phyloP scores from a whole-genome alignment of 2,113 vertebrate genomes.

The Macrotus californicus region DNA sequence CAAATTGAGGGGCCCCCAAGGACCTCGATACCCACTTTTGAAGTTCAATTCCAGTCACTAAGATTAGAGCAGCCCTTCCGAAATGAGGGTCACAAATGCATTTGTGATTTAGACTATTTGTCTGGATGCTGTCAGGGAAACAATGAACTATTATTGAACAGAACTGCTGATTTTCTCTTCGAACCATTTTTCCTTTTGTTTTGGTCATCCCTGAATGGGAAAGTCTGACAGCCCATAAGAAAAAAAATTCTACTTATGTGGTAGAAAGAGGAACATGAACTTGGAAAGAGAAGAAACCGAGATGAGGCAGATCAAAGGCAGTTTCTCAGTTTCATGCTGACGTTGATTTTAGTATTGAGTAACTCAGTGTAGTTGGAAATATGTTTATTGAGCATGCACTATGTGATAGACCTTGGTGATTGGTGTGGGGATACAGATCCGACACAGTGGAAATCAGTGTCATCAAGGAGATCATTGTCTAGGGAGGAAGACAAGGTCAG shows the following conservation, averaged over 20 bases:
- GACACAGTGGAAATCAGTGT: background rate
- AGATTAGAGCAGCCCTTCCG: conserved; percentile 52
- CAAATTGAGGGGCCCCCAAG: conserved; percentile 44
- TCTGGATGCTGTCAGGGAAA: conserved; percentile 55
- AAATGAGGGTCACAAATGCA: conserved; percentile 64
- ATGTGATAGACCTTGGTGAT: background rate
- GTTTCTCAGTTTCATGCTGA: background rate
- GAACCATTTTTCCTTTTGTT: conserved; percentile 33
- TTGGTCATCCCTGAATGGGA: conserved; percentile 17
- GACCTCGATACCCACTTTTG: conserved; percentile 56
- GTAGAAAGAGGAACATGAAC: background rate
- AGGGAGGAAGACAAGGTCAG: background rate
- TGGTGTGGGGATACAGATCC: background rate
- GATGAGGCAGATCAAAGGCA: background rate
- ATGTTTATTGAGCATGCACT: background rate
- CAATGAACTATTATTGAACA: conserved; percentile 61
- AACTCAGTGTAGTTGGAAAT: background rate
- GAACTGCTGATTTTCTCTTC: conserved; percentile 54
- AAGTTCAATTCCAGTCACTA: conserved; percentile 66
- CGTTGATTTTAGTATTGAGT: conserved; percentile 18
- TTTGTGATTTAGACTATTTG: conserved; percentile 64
- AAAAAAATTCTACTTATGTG: conserved; percentile 40
- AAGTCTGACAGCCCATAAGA: conserved; percentile 39
- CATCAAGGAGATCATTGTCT: background rate
- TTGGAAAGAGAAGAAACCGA: background rate